These are phyloP conservation scores for Clarias fuscus DNA, from an alignment of 2,797 vertebrate genomes.

Conservation along the genomic window DNA sequence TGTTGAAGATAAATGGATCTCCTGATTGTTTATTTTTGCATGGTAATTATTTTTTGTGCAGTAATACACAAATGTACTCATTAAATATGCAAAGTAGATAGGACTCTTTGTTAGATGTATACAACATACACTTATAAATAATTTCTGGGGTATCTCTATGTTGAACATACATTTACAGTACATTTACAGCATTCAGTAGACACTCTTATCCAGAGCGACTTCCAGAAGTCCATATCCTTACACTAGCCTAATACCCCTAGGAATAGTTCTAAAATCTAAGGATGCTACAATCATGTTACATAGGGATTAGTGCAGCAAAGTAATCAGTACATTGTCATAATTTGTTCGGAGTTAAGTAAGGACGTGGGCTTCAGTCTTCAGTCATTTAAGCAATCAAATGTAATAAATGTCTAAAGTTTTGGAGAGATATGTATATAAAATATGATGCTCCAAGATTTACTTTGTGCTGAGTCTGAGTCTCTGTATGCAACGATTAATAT, in stretches of 20 bases:
- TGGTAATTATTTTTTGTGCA: background rate
- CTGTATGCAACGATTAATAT: background rate
- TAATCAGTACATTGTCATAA: background rate
- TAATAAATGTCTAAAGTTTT: background rate
- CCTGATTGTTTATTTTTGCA: background rate
- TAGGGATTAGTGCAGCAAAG: background rate
- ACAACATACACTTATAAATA: no score
- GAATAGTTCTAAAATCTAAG: background rate
- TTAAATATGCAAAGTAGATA: background rate
- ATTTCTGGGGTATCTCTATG: no score
- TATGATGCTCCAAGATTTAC: background rate
- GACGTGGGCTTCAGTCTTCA: background rate
- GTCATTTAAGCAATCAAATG: background rate
- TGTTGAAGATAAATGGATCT: no score
- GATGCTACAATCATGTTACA: background rate
- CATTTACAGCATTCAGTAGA: background rate
- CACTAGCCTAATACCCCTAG: background rate
- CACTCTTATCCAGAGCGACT: background rate
- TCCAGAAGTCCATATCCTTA: background rate
- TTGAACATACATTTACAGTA: no score
- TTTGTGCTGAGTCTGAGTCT: constrained; percentile 13
- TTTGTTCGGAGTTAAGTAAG: background rate
- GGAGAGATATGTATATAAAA: background rate
- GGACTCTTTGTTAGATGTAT: no score
- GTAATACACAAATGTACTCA: background rate